Percentiles rank a stretch among this genome's conserved stretches.
Evolutionary conservation across 37 sponge, comb jelly and placozoan species (phyloP).

Genomic region (Hormiphora californensis): DNA sequence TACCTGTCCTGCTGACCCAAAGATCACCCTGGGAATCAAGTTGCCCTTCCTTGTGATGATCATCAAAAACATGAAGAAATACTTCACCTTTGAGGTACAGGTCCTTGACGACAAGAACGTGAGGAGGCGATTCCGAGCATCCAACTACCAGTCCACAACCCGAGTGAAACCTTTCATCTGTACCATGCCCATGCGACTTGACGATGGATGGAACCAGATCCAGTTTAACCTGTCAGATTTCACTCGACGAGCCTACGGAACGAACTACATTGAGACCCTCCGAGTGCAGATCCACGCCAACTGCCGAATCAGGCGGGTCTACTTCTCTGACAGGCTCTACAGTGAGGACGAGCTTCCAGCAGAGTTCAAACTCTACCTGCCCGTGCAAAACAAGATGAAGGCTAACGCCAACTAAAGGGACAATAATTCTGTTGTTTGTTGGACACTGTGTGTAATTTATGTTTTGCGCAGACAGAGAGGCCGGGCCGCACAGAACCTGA

Average conservation of each 20-base stretch:
- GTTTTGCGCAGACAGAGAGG: too few species aligned
- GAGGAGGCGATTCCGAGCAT: constrained; percentile 84
- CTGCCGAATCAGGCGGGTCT: constrained; percentile 94
- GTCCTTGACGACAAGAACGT: constrained; percentile 97
- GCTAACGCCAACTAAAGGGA: background rate
- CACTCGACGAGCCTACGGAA: constrained; percentile 95
- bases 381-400: constrained; percentile 69
- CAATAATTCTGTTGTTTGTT: background rate
- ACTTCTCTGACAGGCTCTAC: constrained; percentile 95
- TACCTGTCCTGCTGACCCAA: constrained; percentile 82
- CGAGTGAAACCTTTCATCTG: constrained; percentile 98
- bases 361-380: constrained; percentile 97
- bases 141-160: constrained; percentile 96
- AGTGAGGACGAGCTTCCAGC: constrained; percentile 96
- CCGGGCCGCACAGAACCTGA: too few species aligned
- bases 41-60: constrained; percentile 98
- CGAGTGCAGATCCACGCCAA: constrained; percentile 97
- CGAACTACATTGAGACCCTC: constrained; percentile 99
- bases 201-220: constrained; percentile 99
- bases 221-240: constrained; percentile 99
- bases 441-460: too few species aligned
- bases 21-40: constrained; percentile 88
- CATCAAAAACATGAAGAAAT: constrained; percentile 96
- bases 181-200: constrained; percentile 98
- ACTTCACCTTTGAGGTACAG: constrained; percentile 97